These are phyloP conservation scores for Oscheius onirici DNA, from an alignment of 2,888 invertebrate species.

Conservation along the genomic window DNA sequence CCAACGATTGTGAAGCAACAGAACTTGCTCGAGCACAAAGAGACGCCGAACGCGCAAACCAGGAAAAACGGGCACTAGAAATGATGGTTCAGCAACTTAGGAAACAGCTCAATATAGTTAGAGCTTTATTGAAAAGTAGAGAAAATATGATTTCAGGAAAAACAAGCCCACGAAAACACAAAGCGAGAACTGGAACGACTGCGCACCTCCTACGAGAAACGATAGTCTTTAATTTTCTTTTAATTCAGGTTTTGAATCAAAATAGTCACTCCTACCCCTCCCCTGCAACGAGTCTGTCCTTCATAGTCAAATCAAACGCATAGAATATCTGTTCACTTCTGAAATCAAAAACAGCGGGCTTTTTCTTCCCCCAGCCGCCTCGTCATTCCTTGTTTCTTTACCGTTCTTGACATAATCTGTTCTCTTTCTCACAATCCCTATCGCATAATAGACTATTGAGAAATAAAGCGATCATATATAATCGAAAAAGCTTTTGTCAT, in stretches of 20 bases:
- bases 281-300: constrained; percentile 14
- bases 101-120: constrained; percentile 50
- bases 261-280: background rate
- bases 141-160: constrained; percentile 39
- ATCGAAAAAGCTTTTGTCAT: background rate
- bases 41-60: constrained; percentile 44
- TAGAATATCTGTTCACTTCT: constrained; percentile 27
- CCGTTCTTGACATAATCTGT: constrained; percentile 2
- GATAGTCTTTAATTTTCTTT: constrained; percentile 4
- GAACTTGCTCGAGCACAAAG: constrained; percentile 42
- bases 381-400: background rate
- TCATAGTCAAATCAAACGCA: constrained; percentile 22
- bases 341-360: constrained; percentile 27
- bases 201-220: constrained; percentile 44
- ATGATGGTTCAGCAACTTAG: constrained; percentile 49
- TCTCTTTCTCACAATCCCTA: background rate
- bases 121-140: background rate
- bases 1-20: constrained; percentile 45
- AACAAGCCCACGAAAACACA: constrained; percentile 53
- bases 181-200: constrained; percentile 53
- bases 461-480: background rate
- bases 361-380: constrained; percentile 8
- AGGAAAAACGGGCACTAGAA: constrained; percentile 51
- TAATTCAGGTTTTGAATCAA: constrained; percentile 7
- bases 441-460: background rate